Conservation (phyloP, 2,797 vertebrate genomes). For the Sebastiscus albofasciatus region DNA sequence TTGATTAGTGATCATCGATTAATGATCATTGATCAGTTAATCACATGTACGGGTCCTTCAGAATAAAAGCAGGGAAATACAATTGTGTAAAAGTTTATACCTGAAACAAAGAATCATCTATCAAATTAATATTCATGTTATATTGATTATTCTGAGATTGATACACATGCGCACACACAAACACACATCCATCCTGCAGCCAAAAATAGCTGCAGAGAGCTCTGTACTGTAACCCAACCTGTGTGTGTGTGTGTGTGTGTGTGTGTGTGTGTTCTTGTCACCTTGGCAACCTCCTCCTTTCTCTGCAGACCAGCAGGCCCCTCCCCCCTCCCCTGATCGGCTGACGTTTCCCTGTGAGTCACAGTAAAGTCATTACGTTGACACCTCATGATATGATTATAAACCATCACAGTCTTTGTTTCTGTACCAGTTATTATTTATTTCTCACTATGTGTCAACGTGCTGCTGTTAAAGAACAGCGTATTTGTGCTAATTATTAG, state of each 20-base stretch:
- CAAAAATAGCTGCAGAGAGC: not conserved
- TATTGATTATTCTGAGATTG: not conserved
- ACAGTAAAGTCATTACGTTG: no score
- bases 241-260: not conserved
- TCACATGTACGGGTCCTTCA: not conserved
- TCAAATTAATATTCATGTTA: not conserved
- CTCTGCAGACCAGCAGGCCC: not conserved
- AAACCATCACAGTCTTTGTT: no score
- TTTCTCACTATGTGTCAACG: no score
- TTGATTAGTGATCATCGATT: not conserved
- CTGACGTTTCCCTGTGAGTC: not conserved
- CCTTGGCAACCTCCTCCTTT: not conserved
- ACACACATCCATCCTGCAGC: not conserved
- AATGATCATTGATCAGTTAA: not conserved
- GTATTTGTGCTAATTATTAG: no score
- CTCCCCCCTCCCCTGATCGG: not conserved
- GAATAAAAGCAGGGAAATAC: not conserved
- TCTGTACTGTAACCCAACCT: not conserved
- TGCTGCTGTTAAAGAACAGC: no score
- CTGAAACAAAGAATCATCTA: not conserved
- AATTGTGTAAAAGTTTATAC: not conserved
- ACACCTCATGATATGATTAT: no score
- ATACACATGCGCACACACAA: not conserved
- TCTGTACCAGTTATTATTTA: no score
- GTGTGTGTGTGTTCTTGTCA: not conserved